A percentile compares a stretch with the other conserved stretches of the same genome.
phyloP scores from a whole-genome alignment of 2,888 invertebrate species.

The Drosophila acutilabella region DNA sequence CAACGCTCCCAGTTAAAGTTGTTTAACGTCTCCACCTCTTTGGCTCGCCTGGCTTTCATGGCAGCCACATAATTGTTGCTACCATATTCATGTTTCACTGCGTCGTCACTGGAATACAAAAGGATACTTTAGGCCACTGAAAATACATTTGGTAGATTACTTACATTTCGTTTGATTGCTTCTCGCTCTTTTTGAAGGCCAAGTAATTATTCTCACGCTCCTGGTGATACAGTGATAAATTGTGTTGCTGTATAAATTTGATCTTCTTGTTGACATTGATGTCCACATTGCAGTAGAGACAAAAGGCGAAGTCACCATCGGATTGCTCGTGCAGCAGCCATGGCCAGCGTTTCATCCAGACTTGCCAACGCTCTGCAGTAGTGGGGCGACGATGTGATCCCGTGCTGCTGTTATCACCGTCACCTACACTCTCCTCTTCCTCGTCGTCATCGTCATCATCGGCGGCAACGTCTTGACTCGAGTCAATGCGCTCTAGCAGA shows the following conservation, averaged over 20 bases:
- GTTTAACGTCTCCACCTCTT: constrained; percentile 64
- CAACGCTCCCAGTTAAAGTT: constrained; percentile 80
- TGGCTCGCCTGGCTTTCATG: constrained; percentile 65
- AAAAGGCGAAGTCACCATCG: constrained; percentile 69
- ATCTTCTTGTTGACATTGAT: constrained; percentile 52
- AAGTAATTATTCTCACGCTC: constrained; percentile 77
- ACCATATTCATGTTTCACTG: constrained; percentile 77
- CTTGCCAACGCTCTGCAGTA: constrained; percentile 43
- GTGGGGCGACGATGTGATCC: constrained; percentile 26
- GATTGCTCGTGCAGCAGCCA: constrained; percentile 77
- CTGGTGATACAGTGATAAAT: constrained; percentile 71
- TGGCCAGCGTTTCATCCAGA: constrained; percentile 73
- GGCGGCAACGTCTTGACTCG: constrained; percentile 21
- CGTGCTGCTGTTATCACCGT: constrained; percentile 56
- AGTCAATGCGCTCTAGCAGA: constrained; percentile 64
- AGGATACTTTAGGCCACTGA: too few species aligned
- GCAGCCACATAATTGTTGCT: constrained; percentile 63
- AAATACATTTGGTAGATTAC: background rate
- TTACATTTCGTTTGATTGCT: constrained; percentile 49
- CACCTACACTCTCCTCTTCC: constrained; percentile 49
- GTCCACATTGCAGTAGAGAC: constrained; percentile 76
- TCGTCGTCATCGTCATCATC: constrained; percentile 34
- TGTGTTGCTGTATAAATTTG: constrained; percentile 64
- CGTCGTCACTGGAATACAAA: constrained; percentile 20
- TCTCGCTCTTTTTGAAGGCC: constrained; percentile 65